Percentiles rank a stretch among this genome's conserved stretches.
Conservation (phyloP, 2,113 vertebrate species). For the Triplophysa rosa region DNA sequence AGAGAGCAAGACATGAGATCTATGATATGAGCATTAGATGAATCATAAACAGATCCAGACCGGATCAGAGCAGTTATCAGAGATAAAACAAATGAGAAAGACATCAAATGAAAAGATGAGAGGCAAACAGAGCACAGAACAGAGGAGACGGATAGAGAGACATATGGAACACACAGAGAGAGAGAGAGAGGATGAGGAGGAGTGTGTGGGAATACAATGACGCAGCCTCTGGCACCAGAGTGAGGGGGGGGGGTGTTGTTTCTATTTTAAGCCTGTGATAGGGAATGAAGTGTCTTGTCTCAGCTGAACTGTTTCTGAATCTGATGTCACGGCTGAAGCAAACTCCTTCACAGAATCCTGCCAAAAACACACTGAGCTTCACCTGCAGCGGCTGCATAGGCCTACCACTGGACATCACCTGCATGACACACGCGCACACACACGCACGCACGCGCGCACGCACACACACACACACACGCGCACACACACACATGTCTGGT, state of each 20-base stretch:
- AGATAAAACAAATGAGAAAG: neutral
- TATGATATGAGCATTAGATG: neutral
- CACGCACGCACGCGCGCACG: too few species aligned
- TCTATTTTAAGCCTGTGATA: slow-evolving; percentile 48
- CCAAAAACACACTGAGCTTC: slow-evolving; percentile 24
- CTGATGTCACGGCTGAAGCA: slow-evolving; percentile 46
- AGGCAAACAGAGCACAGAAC: too few species aligned
- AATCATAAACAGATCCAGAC: neutral
- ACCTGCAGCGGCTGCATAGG: neutral
- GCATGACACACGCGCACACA: neutral
- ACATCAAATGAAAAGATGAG: neutral
- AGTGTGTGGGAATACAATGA: slow-evolving; percentile 43
- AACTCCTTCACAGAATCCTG: slow-evolving; percentile 21
- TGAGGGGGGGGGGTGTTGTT: neutral
- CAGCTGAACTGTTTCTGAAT: slow-evolving; percentile 37
- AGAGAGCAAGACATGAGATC: neutral
- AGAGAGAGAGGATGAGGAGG: slow-evolving; percentile 37
- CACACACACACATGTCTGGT: too few species aligned
- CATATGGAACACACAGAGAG: neutral
- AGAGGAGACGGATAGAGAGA: too few species aligned
- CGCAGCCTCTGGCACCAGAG: slow-evolving; percentile 41
- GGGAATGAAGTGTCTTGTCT: slow-evolving; percentile 43
- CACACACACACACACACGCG: too few species aligned
- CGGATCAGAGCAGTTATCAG: neutral
- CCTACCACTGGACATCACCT: neutral